A percentile compares a stretch with the other conserved stretches of the same genome.
These are phyloP conservation scores for Pelagia noctiluca DNA, from an alignment of 30 jellyfish, hydroid and myxozoan species.

Conservation along the genomic window DNA sequence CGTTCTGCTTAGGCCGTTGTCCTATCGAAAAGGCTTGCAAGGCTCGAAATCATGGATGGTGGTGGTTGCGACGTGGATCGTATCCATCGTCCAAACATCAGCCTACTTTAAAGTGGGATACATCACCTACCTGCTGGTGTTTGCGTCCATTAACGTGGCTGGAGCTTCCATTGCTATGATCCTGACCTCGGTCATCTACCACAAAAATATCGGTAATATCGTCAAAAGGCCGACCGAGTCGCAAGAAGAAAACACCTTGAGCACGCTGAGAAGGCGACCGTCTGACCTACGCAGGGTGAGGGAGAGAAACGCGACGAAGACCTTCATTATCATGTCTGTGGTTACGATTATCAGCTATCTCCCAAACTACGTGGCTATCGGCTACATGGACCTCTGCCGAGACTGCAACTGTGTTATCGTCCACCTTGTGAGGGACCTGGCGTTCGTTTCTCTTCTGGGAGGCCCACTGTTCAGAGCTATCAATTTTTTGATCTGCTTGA, in stretches of 20 bases:
- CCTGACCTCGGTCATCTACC: slow-evolving; percentile 27
- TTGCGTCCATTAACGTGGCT: slow-evolving; percentile 32
- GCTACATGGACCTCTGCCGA: slow-evolving; percentile 33
- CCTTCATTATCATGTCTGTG: slow-evolving; percentile 30
- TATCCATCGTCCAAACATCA: slow-evolving; percentile 1
- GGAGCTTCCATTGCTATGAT: slow-evolving; percentile 35
- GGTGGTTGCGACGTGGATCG: slow-evolving; percentile 25
- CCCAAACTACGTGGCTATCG: slow-evolving; percentile 36
- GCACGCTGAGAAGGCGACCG: not conserved
- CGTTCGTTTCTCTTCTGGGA: slow-evolving; percentile 18
- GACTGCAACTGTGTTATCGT: slow-evolving; percentile 32
- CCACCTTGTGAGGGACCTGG: slow-evolving; percentile 39
- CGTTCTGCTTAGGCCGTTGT: slow-evolving; percentile 15
- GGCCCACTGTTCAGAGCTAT: slow-evolving; percentile 38
- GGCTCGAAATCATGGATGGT: slow-evolving; percentile 31
- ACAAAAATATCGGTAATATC: not conserved
- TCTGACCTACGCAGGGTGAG: not conserved
- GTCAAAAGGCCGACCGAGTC: not conserved
- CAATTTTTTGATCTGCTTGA: slow-evolving; percentile 17
- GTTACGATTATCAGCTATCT: slow-evolving; percentile 27
- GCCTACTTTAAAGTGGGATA: slow-evolving; percentile 36
- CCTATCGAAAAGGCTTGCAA: slow-evolving; percentile 30
- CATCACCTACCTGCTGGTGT: slow-evolving; percentile 28
- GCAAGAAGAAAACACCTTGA: not conserved
- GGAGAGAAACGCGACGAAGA: slow-evolving; percentile 34